Base-by-base conservation (phyloP, 1,140 invertebrate species). In the Dendrolimus kikuchii region DNA sequence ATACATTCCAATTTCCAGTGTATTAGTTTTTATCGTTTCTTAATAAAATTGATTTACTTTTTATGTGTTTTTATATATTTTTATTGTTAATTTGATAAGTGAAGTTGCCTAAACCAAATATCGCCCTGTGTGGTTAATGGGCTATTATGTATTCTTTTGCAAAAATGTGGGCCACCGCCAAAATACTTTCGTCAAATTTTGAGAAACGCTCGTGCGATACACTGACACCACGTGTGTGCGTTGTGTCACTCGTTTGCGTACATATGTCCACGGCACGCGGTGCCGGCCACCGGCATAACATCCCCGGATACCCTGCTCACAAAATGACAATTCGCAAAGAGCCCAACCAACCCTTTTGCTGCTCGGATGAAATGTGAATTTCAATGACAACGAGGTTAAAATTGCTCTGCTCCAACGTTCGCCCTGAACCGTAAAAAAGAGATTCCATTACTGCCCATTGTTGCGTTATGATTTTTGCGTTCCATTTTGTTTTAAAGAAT, bases 371-470 rank as follows among this genome's bases (percentile, higher is more conserved):
- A 80, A 76, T 66, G 73, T 71, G 75, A 81, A 84, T 82, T 85
- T 82, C 79, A 82, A 85, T 80, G 76, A 76, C 73, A 80, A 80
- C 72, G 72, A 76, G 77, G 77, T 77, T 77, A 78, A 77, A 82
- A 85, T 78, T 81, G 73, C 67, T 68, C 70, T 69, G 63, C 64
- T 64, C 66, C 59, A 56, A 57, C 55, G 51, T 53, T 23, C 51
- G 69, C 64, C 66, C 56, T 57, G 51, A 55, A 63, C 68, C 68
- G 71, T 79, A 74, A 85, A 85, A 81, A 80, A 74, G 71, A 74
- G 76, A 81, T 81, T 85, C 79, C 81, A 84, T 81, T 81, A 80
- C 69, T 71, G 60, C 55, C 69, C 69, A 76, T 82, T 81, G 74
- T 83, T 73, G 71, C 74, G 73, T 78, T 75, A 74, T 72, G 71